Evolutionary conservation across 2,888 invertebrate species (phyloP), one percentile per base, ranked within the genome.

Genomic region (Drosophila sordidapex): DNA sequence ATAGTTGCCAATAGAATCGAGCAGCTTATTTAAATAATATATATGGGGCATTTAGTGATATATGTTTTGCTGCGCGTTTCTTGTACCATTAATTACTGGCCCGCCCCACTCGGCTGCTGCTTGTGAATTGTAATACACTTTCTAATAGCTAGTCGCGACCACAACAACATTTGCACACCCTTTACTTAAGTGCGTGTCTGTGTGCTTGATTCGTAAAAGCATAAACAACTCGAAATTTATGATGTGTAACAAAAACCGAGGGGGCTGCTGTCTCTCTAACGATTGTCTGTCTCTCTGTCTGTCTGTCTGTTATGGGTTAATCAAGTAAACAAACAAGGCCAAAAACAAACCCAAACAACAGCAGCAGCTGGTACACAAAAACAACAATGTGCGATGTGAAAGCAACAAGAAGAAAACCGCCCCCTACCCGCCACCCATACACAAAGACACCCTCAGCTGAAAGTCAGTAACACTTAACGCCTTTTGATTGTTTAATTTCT

Each of bases 401-500:
- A 57, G 60, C 52, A 56, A 70, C 56, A 65, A 54, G 51, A 56
- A 56, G 56, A 64, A 53, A 49, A 33, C 36, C 38, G 35, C 2
- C 33, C 8, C 21, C 4, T 13, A 4, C 2, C 7, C 0, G 31
- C 7, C 15, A 21, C 0, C 18, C 13, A 27, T n/a, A 2, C 7
- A 0, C 63, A 56, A 29, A 60, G 27, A 40, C 57, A 65, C 60
- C 81, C 52, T 59, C 53, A 69, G 67, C 57, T 38, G 76, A 72
- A 89, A 89, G 89, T 81, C 83, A 81, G 86, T 74, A 83, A 81
- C 82, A 90, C 90, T 87, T 87, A 87, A 87, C 87, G 90, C 89
- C 90, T 88, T 88, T 88, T 87, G 90, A 87, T 87, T 87, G 87
- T 87, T 87, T 87, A 87, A 87, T 87, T 90, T 87, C 87, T 90